Conservation (phyloP, 2,797 vertebrate genomes). For the Periophthalmus magnuspinnatus region DNA sequence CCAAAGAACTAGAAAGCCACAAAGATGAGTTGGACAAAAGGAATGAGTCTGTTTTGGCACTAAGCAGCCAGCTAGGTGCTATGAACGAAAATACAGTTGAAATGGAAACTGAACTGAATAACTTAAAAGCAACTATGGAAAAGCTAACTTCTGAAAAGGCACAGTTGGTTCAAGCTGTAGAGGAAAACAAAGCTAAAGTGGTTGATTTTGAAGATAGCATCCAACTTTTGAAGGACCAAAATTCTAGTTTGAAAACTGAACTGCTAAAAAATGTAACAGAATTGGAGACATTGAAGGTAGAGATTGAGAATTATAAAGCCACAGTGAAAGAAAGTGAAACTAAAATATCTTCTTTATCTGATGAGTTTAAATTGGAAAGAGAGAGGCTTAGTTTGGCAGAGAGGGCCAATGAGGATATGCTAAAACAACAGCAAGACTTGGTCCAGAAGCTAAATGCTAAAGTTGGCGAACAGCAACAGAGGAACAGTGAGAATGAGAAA, state of each 20-base stretch:
- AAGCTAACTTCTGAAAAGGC: conserved; percentile 63
- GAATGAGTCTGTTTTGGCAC: conserved; percentile 60
- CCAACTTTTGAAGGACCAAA: conserved; percentile 69
- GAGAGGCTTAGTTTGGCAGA: conserved; percentile 63
- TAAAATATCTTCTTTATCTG: conserved; percentile 63
- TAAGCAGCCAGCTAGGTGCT: conserved; percentile 73
- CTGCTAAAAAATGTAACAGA: conserved; percentile 61
- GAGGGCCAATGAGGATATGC: conserved; percentile 67
- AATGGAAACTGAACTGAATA: conserved; percentile 69
- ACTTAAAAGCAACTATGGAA: conserved; percentile 61
- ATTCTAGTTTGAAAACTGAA: conserved; percentile 72
- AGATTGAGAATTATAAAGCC: conserved; percentile 64
- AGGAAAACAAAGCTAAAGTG: conserved; percentile 42
- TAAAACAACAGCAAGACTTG: conserved; percentile 72
- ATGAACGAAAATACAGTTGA: conserved; percentile 67
- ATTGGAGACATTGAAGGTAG: conserved; percentile 61
- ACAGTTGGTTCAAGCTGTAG: conserved; percentile 59
- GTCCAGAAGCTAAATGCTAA: conserved; percentile 71
- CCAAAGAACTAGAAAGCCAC: conserved; percentile 62
- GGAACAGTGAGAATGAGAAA: conserved; percentile 57
- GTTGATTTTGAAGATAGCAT: conserved; percentile 53
- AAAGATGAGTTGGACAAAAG: conserved; percentile 73
- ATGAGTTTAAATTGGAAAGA: conserved; percentile 70
- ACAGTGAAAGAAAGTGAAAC: conserved; percentile 61
- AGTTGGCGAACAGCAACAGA: conserved; percentile 74